Conservation (phyloP, 2,113 vertebrate genomes). For the Rostratula benghalensis region DNA sequence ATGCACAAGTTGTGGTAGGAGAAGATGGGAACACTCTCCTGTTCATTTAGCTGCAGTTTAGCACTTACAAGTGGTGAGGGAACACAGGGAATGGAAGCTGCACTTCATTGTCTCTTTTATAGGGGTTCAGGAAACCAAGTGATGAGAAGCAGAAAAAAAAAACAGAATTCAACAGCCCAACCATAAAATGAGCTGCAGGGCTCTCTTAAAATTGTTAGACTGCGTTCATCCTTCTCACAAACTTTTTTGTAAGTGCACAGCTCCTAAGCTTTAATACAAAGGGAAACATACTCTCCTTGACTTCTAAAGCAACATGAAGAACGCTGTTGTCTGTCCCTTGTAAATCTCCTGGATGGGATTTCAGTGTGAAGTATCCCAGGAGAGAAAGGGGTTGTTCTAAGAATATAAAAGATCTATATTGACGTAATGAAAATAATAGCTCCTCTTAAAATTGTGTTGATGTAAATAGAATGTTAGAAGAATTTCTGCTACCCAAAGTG, state of each 20-base stretch:
- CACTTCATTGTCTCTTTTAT: neutral
- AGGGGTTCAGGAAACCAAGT: conserved; percentile 5
- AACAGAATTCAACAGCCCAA: conserved; percentile 4
- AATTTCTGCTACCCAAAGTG: neutral
- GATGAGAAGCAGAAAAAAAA: neutral
- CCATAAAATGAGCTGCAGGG: conserved; percentile 13
- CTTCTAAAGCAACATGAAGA: conserved; percentile 47
- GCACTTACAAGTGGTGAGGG: neutral
- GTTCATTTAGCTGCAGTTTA: neutral
- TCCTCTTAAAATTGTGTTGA: conserved; percentile 16
- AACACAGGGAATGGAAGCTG: neutral
- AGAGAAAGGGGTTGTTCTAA: conserved; percentile 16
- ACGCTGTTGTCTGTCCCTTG: conserved; percentile 23
- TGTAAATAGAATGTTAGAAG: neutral
- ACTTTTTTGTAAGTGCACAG: neutral
- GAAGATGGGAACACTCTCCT: neutral
- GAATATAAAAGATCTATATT: conserved; percentile 22
- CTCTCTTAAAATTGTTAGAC: conserved; percentile 2
- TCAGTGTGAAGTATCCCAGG: conserved; percentile 52
- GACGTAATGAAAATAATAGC: conserved; percentile 17
- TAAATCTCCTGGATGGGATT: conserved; percentile 58
- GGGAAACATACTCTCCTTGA: conserved; percentile 30
- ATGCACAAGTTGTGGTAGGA: neutral
- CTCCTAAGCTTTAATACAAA: conserved; percentile 28
- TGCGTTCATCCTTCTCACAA: conserved; percentile 13